phyloP scores from a whole-genome alignment of 2,888 invertebrate species.

The Eristalis pertinax region DNA sequence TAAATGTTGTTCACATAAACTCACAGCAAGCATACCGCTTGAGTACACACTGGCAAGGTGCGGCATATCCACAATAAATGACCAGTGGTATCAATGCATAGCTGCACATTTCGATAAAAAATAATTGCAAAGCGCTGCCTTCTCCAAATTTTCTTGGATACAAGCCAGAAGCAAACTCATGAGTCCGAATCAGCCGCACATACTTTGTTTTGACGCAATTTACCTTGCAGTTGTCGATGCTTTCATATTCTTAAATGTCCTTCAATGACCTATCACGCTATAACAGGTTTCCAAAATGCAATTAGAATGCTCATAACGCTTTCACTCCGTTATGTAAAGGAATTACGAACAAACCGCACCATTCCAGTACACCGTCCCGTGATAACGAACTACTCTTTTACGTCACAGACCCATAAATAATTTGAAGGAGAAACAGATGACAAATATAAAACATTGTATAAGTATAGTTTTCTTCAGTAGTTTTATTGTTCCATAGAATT shows the following conservation, averaged over 20 bases:
- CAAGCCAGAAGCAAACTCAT: not conserved
- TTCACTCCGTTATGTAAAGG: not conserved
- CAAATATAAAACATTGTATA: not conserved
- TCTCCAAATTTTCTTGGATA: not conserved
- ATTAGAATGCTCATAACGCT: not conserved
- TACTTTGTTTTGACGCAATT: no score
- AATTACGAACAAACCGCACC: not conserved
- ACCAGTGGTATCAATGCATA: no score
- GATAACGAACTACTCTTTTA: not conserved
- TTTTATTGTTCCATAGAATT: slow-evolving; percentile 28
- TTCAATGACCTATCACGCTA: slow-evolving; percentile 5
- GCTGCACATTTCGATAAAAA: not conserved
- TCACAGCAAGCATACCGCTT: no score
- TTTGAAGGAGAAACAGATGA: not conserved
- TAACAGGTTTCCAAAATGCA: not conserved
- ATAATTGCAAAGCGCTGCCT: not conserved
- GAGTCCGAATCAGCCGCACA: not conserved
- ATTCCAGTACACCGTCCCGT: not conserved
- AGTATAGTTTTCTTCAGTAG: not conserved
- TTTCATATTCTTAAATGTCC: not conserved
- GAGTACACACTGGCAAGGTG: no score
- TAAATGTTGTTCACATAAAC: no score
- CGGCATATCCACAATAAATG: no score
- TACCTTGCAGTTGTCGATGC: not conserved
- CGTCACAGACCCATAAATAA: not conserved